Evolutionary conservation across 2,113 vertebrate species (phyloP), one percentile per base, ranked within the genome.

Genomic region (Clarias gariepinus): DNA sequence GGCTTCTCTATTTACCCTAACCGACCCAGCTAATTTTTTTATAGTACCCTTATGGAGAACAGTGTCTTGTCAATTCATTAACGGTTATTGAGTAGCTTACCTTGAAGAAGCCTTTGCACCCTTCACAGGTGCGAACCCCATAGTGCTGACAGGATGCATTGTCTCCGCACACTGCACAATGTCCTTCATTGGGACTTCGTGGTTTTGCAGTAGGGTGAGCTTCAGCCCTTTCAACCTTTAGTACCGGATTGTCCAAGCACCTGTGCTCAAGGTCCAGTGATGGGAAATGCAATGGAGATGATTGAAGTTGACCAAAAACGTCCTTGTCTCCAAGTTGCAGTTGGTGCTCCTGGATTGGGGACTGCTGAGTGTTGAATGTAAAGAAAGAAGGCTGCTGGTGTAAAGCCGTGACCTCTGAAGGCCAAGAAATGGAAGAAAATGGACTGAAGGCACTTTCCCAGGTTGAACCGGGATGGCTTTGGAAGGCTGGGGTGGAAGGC

Each of bases 61-160:
- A 57, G 8, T 33, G 15, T 55, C 19, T 69, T 33, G 36, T 5
- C 3, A 23, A 73, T 71, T 83, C 21, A 11, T 18, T 81, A 64
- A 47, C 15, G 53, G 1, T 79, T 79, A 28, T 7, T 58, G 28
- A 80, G 21, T 16, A 25, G 28, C 36, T 94, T 94, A 99, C 98
- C 97, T 99, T 99, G 93, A 99, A 99, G 93, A 99, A 99, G 3
- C 98, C 98, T 91, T 99, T 99, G 93, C 98, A 99, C 80, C 98
- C 98, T 90, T 99, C 98, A 52, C 98, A 99, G 92, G 98, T 99
- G 68, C 98, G 97, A 83, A 98, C 98, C 0, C 98, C 97, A 0
- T 98, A 98, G 92, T 99, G 98, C 92, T 99, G 98, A 91, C 98
- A 99, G 0, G 98, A 98, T 3, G 98, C 98, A 0, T 96, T 97